Evolutionary conservation across 2,113 vertebrate species (phyloP).

Genomic region (Gymnarchus niloticus): DNA sequence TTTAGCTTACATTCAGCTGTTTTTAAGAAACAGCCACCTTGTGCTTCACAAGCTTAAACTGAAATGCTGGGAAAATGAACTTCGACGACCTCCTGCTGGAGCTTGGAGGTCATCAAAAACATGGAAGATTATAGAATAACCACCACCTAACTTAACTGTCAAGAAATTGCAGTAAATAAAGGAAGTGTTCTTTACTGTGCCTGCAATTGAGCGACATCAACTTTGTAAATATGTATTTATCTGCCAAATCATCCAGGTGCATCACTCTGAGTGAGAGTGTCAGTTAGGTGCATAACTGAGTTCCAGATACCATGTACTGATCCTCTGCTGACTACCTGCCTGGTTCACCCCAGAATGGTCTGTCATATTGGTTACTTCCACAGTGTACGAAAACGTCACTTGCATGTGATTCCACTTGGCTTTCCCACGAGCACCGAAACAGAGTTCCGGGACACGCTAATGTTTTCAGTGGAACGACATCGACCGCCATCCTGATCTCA

Average conservation of each 20-base stretch:
- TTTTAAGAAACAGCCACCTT: neutral
- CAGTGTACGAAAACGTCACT: neutral
- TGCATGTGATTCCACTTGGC: neutral
- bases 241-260: neutral
- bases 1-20: neutral
- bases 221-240: neutral
- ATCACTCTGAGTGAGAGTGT: neutral
- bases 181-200: neutral
- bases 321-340: neutral
- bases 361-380: neutral
- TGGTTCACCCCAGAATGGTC: neutral
- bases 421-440: neutral
- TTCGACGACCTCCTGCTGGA: neutral
- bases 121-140: neutral
- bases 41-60: neutral
- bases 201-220: neutral
- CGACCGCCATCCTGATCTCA: neutral
- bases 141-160: neutral
- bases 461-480: neutral
- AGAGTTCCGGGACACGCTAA: neutral
- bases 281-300: neutral
- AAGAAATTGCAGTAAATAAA: neutral
- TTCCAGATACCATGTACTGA: neutral
- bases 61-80: neutral
- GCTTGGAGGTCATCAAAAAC: neutral